Conservation (phyloP, 2,888 invertebrate species). For the Oscheius sp. region DNA sequence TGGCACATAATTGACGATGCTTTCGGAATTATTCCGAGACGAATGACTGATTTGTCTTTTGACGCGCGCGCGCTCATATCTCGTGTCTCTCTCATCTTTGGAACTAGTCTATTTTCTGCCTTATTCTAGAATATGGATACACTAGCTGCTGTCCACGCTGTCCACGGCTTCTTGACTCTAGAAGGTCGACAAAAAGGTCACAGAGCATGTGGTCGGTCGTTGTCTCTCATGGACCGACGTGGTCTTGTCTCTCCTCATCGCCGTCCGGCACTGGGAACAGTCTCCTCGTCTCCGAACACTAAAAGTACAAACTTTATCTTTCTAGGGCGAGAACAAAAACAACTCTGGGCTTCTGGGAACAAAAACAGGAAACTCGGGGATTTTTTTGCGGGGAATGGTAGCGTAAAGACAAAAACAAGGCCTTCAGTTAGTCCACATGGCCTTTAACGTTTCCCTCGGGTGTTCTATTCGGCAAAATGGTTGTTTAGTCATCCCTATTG, state of each 20-base stretch:
- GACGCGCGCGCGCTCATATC: background rate
- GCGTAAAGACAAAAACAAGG: background rate
- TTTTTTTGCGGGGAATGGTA: background rate
- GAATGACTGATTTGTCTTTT: background rate
- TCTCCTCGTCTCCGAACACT: slow-evolving; percentile 20
- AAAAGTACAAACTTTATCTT: slow-evolving; percentile 2
- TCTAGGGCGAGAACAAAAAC: background rate
- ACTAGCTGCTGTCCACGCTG: slow-evolving; percentile 29
- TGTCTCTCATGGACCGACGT: slow-evolving; percentile 24
- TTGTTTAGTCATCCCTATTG: background rate
- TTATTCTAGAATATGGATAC: slow-evolving; percentile 23
- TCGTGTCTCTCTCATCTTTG: background rate
- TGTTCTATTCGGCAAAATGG: background rate
- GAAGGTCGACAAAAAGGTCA: slow-evolving; percentile 11
- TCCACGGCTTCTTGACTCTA: slow-evolving; percentile 33
- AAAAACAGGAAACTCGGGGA: background rate
- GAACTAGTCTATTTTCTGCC: background rate
- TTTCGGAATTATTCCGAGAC: too few species aligned
- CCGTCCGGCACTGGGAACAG: slow-evolving; percentile 28
- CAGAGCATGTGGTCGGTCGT: slow-evolving; percentile 4
- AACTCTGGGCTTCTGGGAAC: background rate
- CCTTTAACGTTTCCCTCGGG: background rate
- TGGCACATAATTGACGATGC: background rate
- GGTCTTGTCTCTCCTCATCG: slow-evolving; percentile 33
- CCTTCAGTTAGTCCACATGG: background rate